Conservation (phyloP, 2,888 invertebrate genomes). For the Limenitis camilla region DNA sequence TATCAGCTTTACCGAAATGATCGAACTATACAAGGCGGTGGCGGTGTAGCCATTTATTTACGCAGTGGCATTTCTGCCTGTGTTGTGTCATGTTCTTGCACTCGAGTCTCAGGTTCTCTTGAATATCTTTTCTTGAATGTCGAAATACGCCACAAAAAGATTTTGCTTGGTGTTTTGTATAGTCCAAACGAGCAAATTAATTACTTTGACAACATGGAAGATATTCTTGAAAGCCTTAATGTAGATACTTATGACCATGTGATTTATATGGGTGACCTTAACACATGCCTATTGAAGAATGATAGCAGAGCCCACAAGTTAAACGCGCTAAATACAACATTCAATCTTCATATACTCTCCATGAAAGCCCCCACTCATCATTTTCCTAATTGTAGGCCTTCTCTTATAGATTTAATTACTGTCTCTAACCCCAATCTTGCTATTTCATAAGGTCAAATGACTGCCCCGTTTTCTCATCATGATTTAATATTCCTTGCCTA, state of each 20-base stretch:
- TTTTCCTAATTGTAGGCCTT: conserved; percentile 6
- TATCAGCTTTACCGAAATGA: neutral
- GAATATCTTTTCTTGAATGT: conserved; percentile 5
- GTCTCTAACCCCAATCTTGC: conserved; percentile 10
- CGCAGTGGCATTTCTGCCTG: neutral
- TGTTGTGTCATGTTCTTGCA: neutral
- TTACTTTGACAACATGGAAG: conserved; percentile 11
- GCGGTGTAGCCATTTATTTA: neutral
- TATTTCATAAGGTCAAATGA: conserved; percentile 14
- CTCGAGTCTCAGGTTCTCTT: neutral
- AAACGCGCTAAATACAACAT: neutral
- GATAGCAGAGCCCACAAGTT: conserved; percentile 1
- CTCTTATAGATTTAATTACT: conserved; percentile 10
- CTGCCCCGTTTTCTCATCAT: conserved; percentile 19
- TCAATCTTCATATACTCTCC: conserved; percentile 2
- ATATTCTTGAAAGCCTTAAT: neutral
- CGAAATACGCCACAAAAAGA: neutral
- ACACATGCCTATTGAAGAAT: conserved; percentile 3
- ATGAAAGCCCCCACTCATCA: conserved; percentile 3
- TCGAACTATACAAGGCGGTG: neutral
- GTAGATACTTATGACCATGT: conserved; percentile 2
- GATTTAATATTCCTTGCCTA: conserved; percentile 5
- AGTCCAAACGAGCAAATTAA: neutral
- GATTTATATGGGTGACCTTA: conserved; percentile 7
- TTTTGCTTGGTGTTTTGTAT: conserved; percentile 1